Evolutionary conservation across 2,797 vertebrate species (phyloP), one percentile per base, ranked within the genome.

Genomic region (Hoplostethus atlanticus): DNA sequence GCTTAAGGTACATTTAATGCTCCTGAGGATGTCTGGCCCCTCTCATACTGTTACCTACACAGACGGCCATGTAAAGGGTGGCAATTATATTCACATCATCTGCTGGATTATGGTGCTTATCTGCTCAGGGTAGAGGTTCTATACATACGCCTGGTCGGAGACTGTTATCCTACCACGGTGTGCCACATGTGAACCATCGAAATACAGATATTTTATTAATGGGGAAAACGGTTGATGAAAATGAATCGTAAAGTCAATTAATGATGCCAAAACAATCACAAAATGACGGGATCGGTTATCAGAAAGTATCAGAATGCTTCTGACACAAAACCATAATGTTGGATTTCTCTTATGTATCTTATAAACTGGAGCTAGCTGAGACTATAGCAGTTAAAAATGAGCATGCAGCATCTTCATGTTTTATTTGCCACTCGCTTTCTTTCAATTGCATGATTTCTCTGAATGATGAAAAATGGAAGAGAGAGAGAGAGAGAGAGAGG

Each of bases 21-120:
- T 57, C 3, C 2, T 4, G n/a, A 59, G 50, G 34, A 73, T 51
- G 12, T 12, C 48, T 62, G 40, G 7, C 40, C 2, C 40, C 40
- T 40, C 40, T 42, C 40, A 42, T 42, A 17, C 62, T 28, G 52
- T 44, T 58, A 11, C 44, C 30, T 47, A 44, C 21, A 16, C 10
- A 57, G 5, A 56, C 28, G 57, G 30, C 6, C 31, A 51, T 59
- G 62, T 73, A 64, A 71, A 67, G 64, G 50, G 64, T 61, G 47
- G 21, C 69, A 53, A 65, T 76, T 73, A 76, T 56, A 54, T 17
- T 44, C 56, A 58, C 31, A 68, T 64, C 63, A 71, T 54, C 63
- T 58, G 38, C n/a, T 65, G 56, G 64, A 81, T 81, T 76, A 76
- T 52, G 46, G 73, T 73, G 36, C 61, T 73, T 73, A 81, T 81